Conservation (phyloP, 2,113 vertebrate species). For the Macaca nemestrina region DNA sequence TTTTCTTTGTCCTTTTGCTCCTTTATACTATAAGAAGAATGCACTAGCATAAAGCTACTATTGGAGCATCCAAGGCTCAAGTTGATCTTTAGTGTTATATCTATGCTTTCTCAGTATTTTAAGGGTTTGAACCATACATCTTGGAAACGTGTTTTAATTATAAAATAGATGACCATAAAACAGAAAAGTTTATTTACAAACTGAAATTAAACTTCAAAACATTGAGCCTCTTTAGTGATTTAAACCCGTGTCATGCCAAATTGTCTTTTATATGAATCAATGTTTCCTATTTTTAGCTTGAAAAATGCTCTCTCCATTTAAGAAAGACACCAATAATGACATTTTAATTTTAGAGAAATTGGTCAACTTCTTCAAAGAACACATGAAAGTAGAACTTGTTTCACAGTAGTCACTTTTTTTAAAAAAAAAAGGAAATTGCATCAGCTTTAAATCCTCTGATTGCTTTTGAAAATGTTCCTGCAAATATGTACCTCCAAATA, state of each 20-base stretch:
- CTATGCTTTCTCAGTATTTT: neutral
- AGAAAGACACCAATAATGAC: neutral
- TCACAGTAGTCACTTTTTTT: neutral
- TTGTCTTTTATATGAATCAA: neutral
- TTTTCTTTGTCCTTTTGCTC: neutral
- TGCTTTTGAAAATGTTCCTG: neutral
- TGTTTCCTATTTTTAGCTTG: neutral
- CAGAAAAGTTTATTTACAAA: constrained; percentile 7
- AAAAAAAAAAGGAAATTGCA: neutral
- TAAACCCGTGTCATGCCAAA: neutral
- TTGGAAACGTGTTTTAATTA: neutral
- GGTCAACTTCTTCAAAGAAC: neutral
- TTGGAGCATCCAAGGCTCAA: neutral
- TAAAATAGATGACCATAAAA: neutral
- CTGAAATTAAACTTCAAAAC: constrained; percentile 33
- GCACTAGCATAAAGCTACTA: neutral
- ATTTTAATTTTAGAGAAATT: neutral
- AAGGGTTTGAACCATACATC: neutral
- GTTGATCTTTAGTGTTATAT: neutral
- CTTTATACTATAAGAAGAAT: neutral
- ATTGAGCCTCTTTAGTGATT: neutral
- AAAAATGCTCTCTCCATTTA: neutral
- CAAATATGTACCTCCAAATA: constrained; percentile 31
- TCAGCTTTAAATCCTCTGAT: constrained; percentile 20
- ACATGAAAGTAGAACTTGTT: neutral